Conservation (phyloP, 2,797 vertebrate species). For the Pterois miles region DNA sequence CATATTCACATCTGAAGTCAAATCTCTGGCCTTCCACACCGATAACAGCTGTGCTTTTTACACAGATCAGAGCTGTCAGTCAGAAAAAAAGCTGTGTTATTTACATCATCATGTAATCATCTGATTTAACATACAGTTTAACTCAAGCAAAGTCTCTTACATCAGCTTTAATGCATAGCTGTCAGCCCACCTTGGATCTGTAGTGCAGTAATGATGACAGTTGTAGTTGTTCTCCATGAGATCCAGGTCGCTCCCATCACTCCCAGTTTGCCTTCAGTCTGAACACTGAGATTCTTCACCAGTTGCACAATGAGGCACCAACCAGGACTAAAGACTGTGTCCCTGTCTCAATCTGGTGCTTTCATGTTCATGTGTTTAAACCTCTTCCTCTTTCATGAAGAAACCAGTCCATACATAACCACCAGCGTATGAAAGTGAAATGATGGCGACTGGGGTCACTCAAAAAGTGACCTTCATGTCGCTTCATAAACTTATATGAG, state of each 20-base stretch:
- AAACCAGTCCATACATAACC: not conserved
- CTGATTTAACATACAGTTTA: not conserved
- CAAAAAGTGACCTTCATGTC: not conserved
- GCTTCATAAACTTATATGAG: too few relatives aligned
- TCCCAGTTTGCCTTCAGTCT: constrained; percentile 13
- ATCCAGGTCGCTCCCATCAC: constrained; percentile 39
- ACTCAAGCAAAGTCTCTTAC: not conserved
- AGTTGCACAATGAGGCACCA: not conserved
- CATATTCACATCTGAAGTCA: constrained; percentile 56
- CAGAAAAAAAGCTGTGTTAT: constrained; percentile 21
- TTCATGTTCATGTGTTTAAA: constrained; percentile 1
- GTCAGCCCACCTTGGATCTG: constrained; percentile 61
- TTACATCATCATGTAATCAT: too few relatives aligned
- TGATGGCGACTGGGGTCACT: not conserved
- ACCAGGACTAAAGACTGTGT: not conserved
- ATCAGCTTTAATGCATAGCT: not conserved
- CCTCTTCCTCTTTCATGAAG: constrained; percentile 69
- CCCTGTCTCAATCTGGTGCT: not conserved
- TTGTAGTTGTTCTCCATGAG: constrained; percentile 28
- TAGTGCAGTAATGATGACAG: constrained; percentile 19
- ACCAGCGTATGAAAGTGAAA: constrained; percentile 31
- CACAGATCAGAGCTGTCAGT: constrained; percentile 34
- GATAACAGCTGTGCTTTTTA: not conserved
- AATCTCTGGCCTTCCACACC: constrained; percentile 46
- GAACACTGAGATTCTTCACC: not conserved